Percentiles rank a stretch among this genome's conserved stretches.
Evolutionary conservation across 2,888 invertebrate species (phyloP).

Genomic region (Schrankia costaestrigalis): DNA sequence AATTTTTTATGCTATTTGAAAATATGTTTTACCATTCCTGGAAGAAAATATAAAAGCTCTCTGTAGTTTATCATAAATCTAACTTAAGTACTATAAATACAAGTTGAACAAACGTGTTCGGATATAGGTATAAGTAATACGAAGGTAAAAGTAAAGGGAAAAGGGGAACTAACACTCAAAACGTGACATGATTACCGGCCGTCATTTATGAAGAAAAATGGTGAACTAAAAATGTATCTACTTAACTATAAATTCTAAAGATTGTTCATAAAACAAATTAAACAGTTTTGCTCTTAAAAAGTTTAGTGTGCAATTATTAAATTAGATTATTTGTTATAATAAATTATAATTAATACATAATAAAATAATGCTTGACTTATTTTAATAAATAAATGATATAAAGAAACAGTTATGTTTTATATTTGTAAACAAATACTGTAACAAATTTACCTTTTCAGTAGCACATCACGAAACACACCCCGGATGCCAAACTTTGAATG

Average conservation of each 20-base stretch:
- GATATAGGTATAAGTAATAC: not conserved
- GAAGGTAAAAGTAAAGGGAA: conserved; percentile 2
- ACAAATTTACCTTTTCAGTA: conserved; percentile 25
- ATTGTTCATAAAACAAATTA: no score
- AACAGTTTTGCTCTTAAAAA: not conserved
- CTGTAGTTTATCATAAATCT: not conserved
- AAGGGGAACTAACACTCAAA: conserved; percentile 3
- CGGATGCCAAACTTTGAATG: conserved; percentile 13
- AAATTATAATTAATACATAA: no score
- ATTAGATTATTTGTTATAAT: no score
- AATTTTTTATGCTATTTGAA: no score
- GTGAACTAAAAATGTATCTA: no score
- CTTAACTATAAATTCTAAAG: no score
- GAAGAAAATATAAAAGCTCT: not conserved
- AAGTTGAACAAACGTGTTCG: not conserved
- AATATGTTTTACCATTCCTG: no score
- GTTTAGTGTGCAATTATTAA: no score
- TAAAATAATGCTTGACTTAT: no score
- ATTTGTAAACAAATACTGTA: conserved; percentile 9
- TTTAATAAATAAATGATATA: not conserved
- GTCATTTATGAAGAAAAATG: conserved; percentile 1
- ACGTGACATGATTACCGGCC: conserved; percentile 11
- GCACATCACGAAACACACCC: conserved; percentile 22
- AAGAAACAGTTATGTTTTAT: not conserved
- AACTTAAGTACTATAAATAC: not conserved